These are phyloP conservation scores for Megamerina dolium DNA, from an alignment of 2,888 invertebrate species.

Conservation along the genomic window DNA sequence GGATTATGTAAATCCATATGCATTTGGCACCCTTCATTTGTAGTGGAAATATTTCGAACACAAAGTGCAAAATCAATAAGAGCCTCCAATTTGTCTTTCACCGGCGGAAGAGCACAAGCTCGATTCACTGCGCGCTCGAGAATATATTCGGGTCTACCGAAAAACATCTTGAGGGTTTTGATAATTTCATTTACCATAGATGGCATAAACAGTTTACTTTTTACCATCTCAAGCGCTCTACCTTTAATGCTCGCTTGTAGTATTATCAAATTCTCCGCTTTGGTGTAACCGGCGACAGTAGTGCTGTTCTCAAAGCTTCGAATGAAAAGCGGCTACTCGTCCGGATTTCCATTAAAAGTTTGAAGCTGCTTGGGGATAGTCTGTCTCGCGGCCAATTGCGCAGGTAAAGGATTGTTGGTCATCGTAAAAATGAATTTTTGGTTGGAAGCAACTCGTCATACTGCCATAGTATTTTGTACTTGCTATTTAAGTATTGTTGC, in stretches of 20 bases:
- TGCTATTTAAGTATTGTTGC: neutral
- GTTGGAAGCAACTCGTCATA: neutral
- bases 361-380: slow-evolving; percentile 1
- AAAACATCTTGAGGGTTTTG: neutral
- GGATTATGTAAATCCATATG: neutral
- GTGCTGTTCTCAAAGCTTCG: slow-evolving; percentile 1
- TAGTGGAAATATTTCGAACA: slow-evolving; percentile 1
- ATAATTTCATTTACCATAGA: no score
- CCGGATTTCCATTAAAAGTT: neutral
- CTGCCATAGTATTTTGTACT: slow-evolving; percentile 1
- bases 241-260: neutral
- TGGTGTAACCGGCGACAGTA: neutral
- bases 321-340: no score
- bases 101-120: neutral
- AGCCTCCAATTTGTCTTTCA: neutral
- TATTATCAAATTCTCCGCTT: slow-evolving; percentile 1
- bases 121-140: neutral
- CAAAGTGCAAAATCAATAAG: slow-evolving; percentile 5
- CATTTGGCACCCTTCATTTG: neutral
- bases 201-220: neutral
- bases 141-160: neutral
- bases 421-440: neutral
- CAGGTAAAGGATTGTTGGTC: neutral
- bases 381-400: neutral
- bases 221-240: neutral